phyloP scores from a whole-genome alignment of 2,113 vertebrate species.

The Onychostruthus taczanowskii region DNA sequence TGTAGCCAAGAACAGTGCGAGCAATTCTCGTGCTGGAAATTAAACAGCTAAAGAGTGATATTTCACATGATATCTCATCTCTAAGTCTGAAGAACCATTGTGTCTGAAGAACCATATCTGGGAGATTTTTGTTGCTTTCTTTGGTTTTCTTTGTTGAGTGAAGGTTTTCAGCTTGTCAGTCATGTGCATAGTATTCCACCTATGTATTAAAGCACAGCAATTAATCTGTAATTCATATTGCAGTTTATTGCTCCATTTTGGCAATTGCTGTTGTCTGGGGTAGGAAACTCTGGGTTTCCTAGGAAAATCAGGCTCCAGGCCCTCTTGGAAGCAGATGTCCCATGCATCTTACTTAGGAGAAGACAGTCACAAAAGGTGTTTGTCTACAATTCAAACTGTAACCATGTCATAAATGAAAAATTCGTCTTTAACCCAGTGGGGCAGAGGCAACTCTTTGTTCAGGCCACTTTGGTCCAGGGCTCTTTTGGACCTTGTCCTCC shows the following conservation, averaged over 20 bases:
- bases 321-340: background rate
- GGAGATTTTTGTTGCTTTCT: background rate
- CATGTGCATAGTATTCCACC: background rate
- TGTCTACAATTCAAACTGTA: background rate
- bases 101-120: background rate
- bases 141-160: background rate
- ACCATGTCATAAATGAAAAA: background rate
- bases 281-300: background rate
- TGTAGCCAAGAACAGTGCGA: background rate
- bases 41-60: background rate
- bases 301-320: background rate
- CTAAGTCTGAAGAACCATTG: background rate
- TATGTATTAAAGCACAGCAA: background rate
- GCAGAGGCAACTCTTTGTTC: background rate
- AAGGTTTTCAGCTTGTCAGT: background rate
- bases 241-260: background rate
- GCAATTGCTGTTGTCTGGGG: background rate
- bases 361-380: background rate
- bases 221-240: background rate
- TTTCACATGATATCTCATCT: background rate
- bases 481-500: background rate
- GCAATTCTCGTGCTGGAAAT: background rate
- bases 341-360: background rate
- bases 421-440: background rate
- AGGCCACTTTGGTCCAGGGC: rapidly evolving